Evolutionary conservation across 2,797 vertebrate species (phyloP).

Genomic region (Phataginus tricuspis): DNA sequence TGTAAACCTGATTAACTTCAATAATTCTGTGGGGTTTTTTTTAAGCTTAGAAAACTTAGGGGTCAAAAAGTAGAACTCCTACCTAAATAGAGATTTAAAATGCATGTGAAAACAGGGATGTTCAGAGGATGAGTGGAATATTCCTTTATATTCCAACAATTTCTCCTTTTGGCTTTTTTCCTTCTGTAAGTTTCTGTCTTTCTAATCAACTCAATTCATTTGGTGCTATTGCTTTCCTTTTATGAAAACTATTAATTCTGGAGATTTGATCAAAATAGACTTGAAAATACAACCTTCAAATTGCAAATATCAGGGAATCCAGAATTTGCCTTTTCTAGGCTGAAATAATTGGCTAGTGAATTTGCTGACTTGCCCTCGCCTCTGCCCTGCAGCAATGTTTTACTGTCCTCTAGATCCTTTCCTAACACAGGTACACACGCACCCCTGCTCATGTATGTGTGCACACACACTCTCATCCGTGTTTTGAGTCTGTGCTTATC

Average conservation of each 20-base stretch:
- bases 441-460: background rate
- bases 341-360: background rate
- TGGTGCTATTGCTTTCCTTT: slow-evolving; percentile 29
- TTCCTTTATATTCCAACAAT: background rate
- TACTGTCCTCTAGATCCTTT: background rate
- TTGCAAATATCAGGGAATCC: slow-evolving; percentile 11
- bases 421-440: background rate
- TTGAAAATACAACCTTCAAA: background rate
- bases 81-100: background rate
- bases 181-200: background rate
- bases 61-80: background rate
- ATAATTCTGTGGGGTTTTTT: background rate
- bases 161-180: background rate
- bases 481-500: background rate
- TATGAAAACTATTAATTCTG: slow-evolving; percentile 31
- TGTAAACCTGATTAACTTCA: background rate
- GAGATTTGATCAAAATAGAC: slow-evolving; percentile 41
- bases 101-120: background rate
- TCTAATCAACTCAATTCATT: background rate
- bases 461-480: background rate
- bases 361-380: background rate
- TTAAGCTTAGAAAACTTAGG: background rate
- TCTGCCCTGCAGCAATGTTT: background rate
- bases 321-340: background rate
- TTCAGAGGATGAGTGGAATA: background rate